These are phyloP conservation scores for Montipora capitata DNA, from an alignment of 92 coral and sea anemone genomes.

Conservation along the genomic window DNA sequence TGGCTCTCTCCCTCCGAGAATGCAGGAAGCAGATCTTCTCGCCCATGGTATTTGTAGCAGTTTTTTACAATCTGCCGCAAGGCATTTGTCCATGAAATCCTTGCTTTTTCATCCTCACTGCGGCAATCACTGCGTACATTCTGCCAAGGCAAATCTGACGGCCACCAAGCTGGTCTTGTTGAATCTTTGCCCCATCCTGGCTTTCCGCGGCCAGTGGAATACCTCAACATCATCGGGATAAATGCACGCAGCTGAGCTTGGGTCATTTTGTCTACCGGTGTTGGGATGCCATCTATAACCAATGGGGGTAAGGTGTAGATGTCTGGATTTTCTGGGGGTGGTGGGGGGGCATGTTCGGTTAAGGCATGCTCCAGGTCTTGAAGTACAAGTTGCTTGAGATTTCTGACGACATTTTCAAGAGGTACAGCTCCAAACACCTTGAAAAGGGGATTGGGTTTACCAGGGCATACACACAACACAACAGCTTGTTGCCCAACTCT, in stretches of 20 bases:
- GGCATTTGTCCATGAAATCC: constrained; percentile 98
- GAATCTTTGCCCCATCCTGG: constrained; percentile 99
- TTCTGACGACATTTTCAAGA: constrained; percentile 92
- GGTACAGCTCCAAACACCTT: constrained; percentile 99
- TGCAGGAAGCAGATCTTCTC: constrained; percentile 96
- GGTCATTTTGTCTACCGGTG: constrained; percentile 99
- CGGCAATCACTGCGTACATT: constrained; percentile 99
- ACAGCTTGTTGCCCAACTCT: constrained; percentile 99
- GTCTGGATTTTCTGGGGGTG: constrained; percentile 93
- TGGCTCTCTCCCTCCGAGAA: constrained; percentile 79
- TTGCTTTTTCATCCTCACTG: constrained; percentile 97
- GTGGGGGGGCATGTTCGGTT: constrained; percentile 98
- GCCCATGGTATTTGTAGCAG: constrained; percentile 98
- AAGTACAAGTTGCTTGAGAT: constrained; percentile 90
- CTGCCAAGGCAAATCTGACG: constrained; percentile 98
- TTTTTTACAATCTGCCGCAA: constrained; percentile 97
- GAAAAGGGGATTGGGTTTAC: constrained; percentile 94
- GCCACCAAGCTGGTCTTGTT: constrained; percentile 99
- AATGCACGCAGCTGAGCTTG: constrained; percentile 99
- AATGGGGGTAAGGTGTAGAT: constrained; percentile 94
- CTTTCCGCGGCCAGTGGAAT: constrained; percentile 99
- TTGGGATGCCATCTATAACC: constrained; percentile 98
- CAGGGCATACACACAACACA: constrained; percentile 98
- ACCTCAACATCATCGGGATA: constrained; percentile 98
- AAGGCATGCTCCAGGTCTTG: constrained; percentile 96